Conservation (phyloP, 2,888 invertebrate genomes). For the Chydorus sphaericus region DNA sequence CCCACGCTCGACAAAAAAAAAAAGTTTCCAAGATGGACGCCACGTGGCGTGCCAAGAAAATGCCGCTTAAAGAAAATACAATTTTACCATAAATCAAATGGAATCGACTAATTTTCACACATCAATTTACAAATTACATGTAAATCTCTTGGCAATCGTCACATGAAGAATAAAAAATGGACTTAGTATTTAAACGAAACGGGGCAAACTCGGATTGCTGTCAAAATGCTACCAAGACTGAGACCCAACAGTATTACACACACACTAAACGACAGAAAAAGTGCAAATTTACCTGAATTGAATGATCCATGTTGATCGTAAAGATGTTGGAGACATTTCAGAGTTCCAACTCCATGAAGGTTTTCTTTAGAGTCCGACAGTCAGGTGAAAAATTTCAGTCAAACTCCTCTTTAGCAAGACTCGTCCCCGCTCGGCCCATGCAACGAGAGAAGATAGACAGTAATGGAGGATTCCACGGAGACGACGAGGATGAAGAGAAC, state of each 20-base stretch:
- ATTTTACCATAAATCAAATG: no score
- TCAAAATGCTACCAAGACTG: no score
- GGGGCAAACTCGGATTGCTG: background rate
- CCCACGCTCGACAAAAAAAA: slow-evolving; percentile 15
- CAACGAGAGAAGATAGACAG: background rate
- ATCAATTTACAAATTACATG: no score
- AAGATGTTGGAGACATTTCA: background rate
- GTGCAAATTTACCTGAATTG: background rate
- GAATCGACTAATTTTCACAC: background rate
- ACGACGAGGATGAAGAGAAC: no score
- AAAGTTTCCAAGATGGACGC: background rate
- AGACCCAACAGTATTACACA: background rate
- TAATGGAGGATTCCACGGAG: no score
- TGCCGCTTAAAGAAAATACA: no score
- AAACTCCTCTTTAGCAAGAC: background rate
- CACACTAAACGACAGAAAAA: background rate
- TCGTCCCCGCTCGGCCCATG: background rate
- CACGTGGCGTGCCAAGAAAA: no score
- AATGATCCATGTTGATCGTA: background rate
- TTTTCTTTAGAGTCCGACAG: background rate
- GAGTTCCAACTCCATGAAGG: background rate
- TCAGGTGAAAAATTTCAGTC: no score
- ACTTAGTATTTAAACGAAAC: no score
- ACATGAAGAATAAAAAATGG: no score
- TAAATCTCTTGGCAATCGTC: no score